Conservation (phyloP, 2,113 vertebrate species). For the Euleptes europaea region DNA sequence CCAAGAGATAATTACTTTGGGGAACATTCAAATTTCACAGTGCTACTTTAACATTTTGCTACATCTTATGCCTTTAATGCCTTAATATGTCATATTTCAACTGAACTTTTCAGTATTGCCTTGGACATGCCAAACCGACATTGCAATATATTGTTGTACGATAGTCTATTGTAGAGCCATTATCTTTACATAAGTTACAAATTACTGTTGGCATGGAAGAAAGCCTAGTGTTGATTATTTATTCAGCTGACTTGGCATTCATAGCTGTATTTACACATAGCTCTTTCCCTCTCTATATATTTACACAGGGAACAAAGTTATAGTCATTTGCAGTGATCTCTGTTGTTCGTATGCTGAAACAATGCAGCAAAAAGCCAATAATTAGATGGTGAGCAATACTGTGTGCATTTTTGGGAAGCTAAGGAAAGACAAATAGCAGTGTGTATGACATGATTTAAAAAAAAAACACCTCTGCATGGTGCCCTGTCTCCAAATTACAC, state of each 20-base stretch:
- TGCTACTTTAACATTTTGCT: neutral
- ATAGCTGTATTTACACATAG: neutral
- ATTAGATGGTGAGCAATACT: conserved; percentile 9
- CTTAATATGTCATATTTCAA: neutral
- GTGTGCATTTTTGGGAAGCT: neutral
- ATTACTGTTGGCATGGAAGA: neutral
- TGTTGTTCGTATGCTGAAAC: conserved; percentile 15
- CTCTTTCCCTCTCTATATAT: neutral
- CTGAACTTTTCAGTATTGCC: neutral
- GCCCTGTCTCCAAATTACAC: neutral
- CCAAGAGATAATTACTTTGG: neutral
- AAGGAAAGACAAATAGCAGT: neutral
- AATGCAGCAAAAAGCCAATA: neutral
- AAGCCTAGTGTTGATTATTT: neutral
- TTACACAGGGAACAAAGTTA: neutral
- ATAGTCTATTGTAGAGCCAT: neutral
- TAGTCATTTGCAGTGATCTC: neutral
- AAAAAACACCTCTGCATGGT: neutral
- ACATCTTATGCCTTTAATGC: neutral
- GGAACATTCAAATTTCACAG: neutral
- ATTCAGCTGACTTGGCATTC: neutral
- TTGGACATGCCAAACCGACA: neutral
- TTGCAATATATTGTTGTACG: neutral
- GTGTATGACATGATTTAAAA: neutral
- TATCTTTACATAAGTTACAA: neutral